These are phyloP conservation scores for Pseudocheirus occidentalis DNA, from an alignment of 2,797 vertebrate genomes.

Conservation along the genomic window DNA sequence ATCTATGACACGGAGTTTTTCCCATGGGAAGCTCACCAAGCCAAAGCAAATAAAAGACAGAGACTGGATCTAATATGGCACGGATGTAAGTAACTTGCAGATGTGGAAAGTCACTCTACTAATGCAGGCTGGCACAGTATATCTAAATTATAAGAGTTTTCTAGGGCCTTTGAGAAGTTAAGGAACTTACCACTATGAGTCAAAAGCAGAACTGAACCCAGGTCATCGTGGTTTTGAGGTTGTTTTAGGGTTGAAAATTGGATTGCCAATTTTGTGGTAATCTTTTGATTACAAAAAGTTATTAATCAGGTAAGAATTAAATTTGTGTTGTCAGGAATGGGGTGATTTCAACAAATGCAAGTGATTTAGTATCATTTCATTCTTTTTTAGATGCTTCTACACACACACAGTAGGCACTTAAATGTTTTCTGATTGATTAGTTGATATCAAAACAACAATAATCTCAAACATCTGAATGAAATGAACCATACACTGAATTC, in stretches of 20 bases:
- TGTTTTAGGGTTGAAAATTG: neutral
- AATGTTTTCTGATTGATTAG: neutral
- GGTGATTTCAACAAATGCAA: neutral
- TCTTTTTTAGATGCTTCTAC: neutral
- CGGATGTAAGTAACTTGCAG: neutral
- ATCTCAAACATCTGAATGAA: slow-evolving; percentile 10
- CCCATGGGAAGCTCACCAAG: neutral
- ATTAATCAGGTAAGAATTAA: slow-evolving; percentile 27
- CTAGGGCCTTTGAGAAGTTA: neutral
- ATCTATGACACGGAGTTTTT: neutral
- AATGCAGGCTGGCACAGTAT: neutral
- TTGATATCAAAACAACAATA: neutral
- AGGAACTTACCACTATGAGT: neutral
- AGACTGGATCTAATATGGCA: neutral
- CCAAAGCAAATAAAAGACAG: neutral
- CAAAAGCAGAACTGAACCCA: neutral
- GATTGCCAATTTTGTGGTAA: neutral
- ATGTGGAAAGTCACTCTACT: neutral
- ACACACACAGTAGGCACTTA: neutral
- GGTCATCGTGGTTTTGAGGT: neutral
- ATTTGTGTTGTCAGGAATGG: neutral
- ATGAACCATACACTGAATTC: neutral
- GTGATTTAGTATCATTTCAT: neutral
- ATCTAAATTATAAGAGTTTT: neutral
- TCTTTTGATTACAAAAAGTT: neutral